Percentiles rank a stretch among this genome's conserved stretches.
Conservation (phyloP, 2,113 vertebrate species). For the Alosa alosa region DNA sequence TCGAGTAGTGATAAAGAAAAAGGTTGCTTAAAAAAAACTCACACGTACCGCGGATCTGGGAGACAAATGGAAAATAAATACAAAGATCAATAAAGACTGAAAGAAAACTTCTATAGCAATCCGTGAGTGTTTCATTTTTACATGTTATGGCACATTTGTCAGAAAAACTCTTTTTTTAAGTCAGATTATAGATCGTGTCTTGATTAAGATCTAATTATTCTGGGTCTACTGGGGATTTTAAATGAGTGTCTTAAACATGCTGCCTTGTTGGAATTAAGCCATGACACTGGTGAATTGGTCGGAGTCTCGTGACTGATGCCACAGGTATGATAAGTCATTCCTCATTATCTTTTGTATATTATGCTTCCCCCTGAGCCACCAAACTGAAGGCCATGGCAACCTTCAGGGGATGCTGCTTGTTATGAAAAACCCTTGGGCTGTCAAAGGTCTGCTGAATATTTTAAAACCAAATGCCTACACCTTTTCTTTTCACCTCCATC, state of each 20-base stretch:
- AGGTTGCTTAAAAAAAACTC: neutral
- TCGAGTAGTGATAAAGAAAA: neutral
- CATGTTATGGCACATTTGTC: neutral
- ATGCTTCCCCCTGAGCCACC: slow-evolving; percentile 60
- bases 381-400: slow-evolving; percentile 64
- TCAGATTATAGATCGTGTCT: slow-evolving; percentile 42
- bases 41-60: neutral
- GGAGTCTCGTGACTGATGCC: slow-evolving; percentile 51
- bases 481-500: slow-evolving; percentile 46
- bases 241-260: slow-evolving; percentile 52
- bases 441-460: slow-evolving; percentile 65
- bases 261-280: slow-evolving; percentile 47
- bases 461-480: slow-evolving; percentile 49
- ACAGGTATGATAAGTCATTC: slow-evolving; percentile 67
- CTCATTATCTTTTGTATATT: slow-evolving; percentile 74
- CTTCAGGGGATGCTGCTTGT: slow-evolving; percentile 64
- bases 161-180: slow-evolving; percentile 21
- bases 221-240: slow-evolving; percentile 50
- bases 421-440: slow-evolving; percentile 75
- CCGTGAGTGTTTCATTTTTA: neutral
- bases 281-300: slow-evolving; percentile 43
- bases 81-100: neutral
- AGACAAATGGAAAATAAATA: neutral
- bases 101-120: neutral
- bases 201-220: slow-evolving; percentile 51